Evolutionary conservation across 2,888 invertebrate species (phyloP), one percentile per base, ranked within the genome.

Genomic region (Sympetrum striolatum): DNA sequence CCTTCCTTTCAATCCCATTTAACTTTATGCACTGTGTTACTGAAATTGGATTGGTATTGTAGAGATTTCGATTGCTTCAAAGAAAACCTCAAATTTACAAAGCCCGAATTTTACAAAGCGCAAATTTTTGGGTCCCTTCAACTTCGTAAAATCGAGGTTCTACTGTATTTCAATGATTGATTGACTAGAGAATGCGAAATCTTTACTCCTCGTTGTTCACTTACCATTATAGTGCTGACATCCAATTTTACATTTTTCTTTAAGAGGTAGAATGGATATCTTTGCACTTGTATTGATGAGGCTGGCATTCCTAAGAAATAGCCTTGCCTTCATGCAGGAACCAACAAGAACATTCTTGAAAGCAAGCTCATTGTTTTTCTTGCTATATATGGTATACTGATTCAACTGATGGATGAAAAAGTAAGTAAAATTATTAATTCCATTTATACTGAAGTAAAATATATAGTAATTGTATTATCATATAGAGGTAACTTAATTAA

Each of bases 301-400:
- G 37, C 82, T 58, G 12, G 35, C n/a, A 35, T 82, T 82, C 35
- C 58, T 53, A 18, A 82, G 35, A 14, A 53, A 82, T 6, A 82
- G 35, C 58, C 82, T 82, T 82, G 82, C 82, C 22, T 82, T 58
- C 12, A 58, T 35, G 35, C 53, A 18, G 18, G n/a, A 35, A 53
- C 58, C 58, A 25, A 82, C 82, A 82, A 35, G 58, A 2, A 31
- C 53, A 31, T 58, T 58, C 58, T 82, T 82, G 12, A 58, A 82
- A 8, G 58, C 82, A 82, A 82, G 82, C 58, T 82, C 82, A 60
- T 82, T 82, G 58, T 82, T 35, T 58, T 82, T 58, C 58, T 82
- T 82, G 44, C 82, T 58, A 60, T 82, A 82, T 1, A 82, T 35
- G 22, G 25, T 35, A 37, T 82, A 82, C 15, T 44, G 53, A 35